A percentile compares a stretch with the other conserved stretches of the same genome.
Conservation (phyloP, 35 echinoderm and acorn worm species). For the Apostichopus californicus region DNA sequence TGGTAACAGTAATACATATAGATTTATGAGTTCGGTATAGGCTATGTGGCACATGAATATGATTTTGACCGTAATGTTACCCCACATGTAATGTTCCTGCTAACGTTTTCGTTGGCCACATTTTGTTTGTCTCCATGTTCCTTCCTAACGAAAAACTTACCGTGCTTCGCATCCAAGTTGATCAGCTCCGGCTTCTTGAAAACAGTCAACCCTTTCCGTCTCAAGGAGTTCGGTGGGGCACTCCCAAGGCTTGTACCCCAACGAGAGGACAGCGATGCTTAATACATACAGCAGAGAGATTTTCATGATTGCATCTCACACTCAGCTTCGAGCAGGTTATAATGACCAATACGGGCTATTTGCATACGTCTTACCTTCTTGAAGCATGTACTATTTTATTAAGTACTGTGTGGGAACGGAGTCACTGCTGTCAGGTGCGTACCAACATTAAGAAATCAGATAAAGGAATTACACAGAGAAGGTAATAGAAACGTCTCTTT, state of each 20-base stretch:
- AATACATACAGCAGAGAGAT: not conserved
- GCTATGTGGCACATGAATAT: too few species aligned
- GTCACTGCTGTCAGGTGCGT: too few species aligned
- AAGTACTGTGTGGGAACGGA: too few species aligned
- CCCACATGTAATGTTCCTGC: not conserved
- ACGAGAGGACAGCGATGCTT: not conserved
- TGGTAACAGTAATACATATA: too few species aligned
- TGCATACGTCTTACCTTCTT: too few species aligned
- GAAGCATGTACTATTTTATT: too few species aligned
- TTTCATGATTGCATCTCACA: not conserved
- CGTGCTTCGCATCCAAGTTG: constrained; percentile 46
- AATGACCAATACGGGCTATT: too few species aligned
- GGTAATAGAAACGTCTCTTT: too few species aligned
- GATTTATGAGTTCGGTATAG: not conserved
- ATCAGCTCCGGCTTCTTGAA: constrained; percentile 27
- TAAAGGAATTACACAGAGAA: too few species aligned
- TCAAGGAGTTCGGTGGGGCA: constrained; percentile 71
- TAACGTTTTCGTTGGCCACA: not conserved
- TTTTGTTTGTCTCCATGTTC: not conserved
- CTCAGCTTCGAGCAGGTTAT: too few species aligned
- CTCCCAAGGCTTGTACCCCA: constrained; percentile 45
- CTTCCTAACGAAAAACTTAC: constrained; percentile 33
- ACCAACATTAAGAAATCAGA: too few species aligned
- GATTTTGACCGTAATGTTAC: not conserved
- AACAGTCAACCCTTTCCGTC: constrained; percentile 60